Percentiles rank a stretch among this genome's conserved stretches.
phyloP scores from a whole-genome alignment of 2,888 invertebrate species.

The Sinelater perroti region DNA sequence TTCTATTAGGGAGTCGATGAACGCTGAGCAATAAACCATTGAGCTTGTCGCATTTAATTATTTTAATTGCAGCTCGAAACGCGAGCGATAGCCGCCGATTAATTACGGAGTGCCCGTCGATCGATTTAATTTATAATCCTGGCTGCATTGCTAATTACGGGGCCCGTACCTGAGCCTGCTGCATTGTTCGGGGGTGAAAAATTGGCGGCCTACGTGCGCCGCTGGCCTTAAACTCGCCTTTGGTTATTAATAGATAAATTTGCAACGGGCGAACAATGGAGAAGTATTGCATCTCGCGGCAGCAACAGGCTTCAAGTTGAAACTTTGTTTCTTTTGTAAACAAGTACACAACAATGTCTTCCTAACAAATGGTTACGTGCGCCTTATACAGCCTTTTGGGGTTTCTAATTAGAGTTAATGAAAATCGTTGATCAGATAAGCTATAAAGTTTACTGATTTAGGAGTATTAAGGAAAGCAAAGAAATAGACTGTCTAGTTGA shows the following conservation, averaged over 20 bases:
- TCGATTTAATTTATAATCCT: constrained; percentile 26
- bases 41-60: constrained; percentile 24
- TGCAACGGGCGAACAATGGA: constrained; percentile 9
- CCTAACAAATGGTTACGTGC: no score
- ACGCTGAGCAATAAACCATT: constrained; percentile 11
- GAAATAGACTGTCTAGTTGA: no score
- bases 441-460: no score
- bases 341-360: no score
- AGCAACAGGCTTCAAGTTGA: no score
- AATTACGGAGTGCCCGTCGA: constrained; percentile 22
- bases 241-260: constrained; percentile 17
- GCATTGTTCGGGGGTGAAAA: constrained; percentile 21
- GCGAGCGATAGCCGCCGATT: constrained; percentile 26
- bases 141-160: constrained; percentile 26
- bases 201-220: constrained; percentile 16
- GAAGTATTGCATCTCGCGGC: no score
- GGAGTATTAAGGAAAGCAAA: no score
- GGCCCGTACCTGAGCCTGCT: constrained; percentile 14
- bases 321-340: no score
- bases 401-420: no score
- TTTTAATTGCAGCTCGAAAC: constrained; percentile 26
- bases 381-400: no score
- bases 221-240: constrained; percentile 16
- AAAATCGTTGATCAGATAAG: no score
- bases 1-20: constrained; percentile 20